A percentile compares a stretch with the other conserved stretches of the same genome.
These are phyloP conservation scores for Leucoptera coffeella DNA, from an alignment of 2,888 invertebrate species.

Conservation along the genomic window DNA sequence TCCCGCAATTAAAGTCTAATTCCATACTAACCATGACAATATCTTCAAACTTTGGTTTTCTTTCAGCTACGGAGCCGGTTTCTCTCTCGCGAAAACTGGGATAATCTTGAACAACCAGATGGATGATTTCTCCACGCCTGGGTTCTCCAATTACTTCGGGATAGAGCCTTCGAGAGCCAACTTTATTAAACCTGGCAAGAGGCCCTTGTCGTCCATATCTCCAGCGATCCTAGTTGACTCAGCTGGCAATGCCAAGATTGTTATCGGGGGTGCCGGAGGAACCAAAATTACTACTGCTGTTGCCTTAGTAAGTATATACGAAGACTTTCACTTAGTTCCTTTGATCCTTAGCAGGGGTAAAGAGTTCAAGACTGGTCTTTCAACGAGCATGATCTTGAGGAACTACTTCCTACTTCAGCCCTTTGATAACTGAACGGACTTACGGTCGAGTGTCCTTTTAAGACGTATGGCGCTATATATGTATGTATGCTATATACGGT, in stretches of 20 bases:
- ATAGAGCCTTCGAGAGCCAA: constrained; percentile 75
- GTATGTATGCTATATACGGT: too few species aligned
- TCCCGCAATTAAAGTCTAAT: too few species aligned
- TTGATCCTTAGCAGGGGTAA: too few species aligned
- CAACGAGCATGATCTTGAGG: too few species aligned
- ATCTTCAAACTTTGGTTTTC: constrained; percentile 1
- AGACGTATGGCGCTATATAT: too few species aligned
- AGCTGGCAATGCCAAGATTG: constrained; percentile 60
- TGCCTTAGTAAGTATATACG: constrained; percentile 59
- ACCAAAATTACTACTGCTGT: constrained; percentile 74
- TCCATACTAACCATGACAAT: too few species aligned
- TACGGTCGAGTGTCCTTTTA: too few species aligned
- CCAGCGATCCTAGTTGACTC: constrained; percentile 71
- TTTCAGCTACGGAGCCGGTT: constrained; percentile 75
- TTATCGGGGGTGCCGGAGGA: constrained; percentile 79
- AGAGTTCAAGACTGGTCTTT: too few species aligned
- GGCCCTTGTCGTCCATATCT: constrained; percentile 82
- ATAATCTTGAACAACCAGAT: constrained; percentile 93
- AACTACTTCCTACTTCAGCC: too few species aligned
- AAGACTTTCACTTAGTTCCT: too few species aligned
- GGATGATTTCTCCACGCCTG: constrained; percentile 88
- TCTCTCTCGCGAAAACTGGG: constrained; percentile 73
- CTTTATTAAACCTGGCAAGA: constrained; percentile 71
- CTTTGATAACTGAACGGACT: too few species aligned
- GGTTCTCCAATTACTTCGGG: constrained; percentile 62